Base-by-base conservation (phyloP, 1,140 invertebrate species). In the Rhagoletis zephyria region DNA sequence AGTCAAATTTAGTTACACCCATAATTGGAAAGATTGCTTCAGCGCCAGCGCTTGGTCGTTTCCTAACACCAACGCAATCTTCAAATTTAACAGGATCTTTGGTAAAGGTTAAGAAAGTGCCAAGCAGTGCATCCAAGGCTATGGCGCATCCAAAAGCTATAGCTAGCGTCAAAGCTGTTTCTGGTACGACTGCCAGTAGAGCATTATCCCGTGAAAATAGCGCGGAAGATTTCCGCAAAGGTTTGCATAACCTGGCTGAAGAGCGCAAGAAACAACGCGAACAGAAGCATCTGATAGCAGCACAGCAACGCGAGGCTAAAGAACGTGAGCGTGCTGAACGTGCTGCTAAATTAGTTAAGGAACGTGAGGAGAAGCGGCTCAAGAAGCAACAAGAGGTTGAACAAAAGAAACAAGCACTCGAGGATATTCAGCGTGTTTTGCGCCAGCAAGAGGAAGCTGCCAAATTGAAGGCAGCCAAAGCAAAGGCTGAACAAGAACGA, bases 271-370 rank as follows among this genome's bases (percentile, higher is more conserved):
- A 94, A 87, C 94, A 94, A 89, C 92, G 95, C 1, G 94, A 95
- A 88, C 93, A 95, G 86, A 95, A 95, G 87, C 94, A 95, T 90
- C 88, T 93, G 16, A 94, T 94, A 87, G 95, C 94, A 10, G 94
- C 94, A 86, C 93, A 94, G 87, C 93, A 93, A n/a, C 93, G 94
- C 12, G 94, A 95, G 88, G 93, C 93, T 2, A 94, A 94, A 86
- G 95, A 95, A 85, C 94, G 93, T 67, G 94, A 90, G 93, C 93
- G 90, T 87, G 94, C 89, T 59, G 93, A 89, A 93, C 93, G 91
- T 63, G 91, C 89, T 93, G 94, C 91, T 89, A 95, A 94, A 91
- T 90, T 94, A 87, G 94, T 94, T 65, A 94, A 94, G 88, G 94
- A 95, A 89, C 94, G 94, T 7, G 94, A 94, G 61, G 93, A 94